These are phyloP conservation scores for Albula glossodonta DNA, from an alignment of 2,113 vertebrate species.

Conservation along the genomic window DNA sequence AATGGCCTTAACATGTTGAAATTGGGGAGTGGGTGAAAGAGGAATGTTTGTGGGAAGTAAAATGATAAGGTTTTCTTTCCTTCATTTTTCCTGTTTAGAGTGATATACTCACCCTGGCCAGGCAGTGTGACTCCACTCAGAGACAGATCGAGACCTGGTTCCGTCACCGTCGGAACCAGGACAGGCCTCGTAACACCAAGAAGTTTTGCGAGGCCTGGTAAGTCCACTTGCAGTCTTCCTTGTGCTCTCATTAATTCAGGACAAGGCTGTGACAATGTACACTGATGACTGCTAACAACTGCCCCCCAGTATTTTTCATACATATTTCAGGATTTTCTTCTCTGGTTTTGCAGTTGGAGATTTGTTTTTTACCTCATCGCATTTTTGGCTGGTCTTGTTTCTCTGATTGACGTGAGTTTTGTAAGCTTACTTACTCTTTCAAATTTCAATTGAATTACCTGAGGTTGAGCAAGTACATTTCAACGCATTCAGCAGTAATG, in stretches of 20 bases:
- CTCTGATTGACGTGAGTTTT: conserved; percentile 83
- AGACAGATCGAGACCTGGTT: conserved; percentile 85
- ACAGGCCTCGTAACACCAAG: conserved; percentile 77
- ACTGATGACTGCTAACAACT: too few species aligned
- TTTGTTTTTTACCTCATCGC: conserved; percentile 79
- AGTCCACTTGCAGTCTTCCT: conserved; percentile 38
- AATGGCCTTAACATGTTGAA: neutral
- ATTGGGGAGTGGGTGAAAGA: neutral
- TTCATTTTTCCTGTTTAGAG: conserved; percentile 46
- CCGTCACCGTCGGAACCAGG: conserved; percentile 74
- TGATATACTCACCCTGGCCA: conserved; percentile 67
- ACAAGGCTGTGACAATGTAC: neutral
- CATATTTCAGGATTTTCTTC: neutral
- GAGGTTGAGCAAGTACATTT: neutral
- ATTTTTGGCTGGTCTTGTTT: conserved; percentile 70
- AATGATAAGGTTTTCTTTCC: neutral
- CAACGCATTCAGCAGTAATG: neutral
- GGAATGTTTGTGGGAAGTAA: neutral
- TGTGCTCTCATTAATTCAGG: neutral
- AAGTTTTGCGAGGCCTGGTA: conserved; percentile 92
- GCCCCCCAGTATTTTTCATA: too few species aligned
- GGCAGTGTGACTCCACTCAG: conserved; percentile 73
- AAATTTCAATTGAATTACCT: neutral
- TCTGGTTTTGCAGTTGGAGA: conserved; percentile 78
- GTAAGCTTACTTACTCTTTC: neutral